Evolutionary conservation across 2,888 invertebrate genomes (phyloP), one percentile per base, ranked within the genome.

Genomic region (Ypsolopha sequella): DNA sequence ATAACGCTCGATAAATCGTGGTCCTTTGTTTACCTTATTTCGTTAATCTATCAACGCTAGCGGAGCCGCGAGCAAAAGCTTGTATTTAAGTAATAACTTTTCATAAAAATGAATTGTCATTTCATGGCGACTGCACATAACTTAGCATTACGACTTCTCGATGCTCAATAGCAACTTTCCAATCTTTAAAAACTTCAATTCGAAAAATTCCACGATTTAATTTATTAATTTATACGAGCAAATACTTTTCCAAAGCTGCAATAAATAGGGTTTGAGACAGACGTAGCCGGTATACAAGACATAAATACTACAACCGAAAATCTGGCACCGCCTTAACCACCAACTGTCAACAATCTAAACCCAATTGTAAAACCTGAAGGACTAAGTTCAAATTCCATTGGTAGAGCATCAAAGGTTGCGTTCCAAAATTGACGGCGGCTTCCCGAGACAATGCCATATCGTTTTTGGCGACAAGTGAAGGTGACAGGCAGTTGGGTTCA

Each of bases 381-480:
- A 14, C 41, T 36, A 48, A 9, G 49, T 41, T 60, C 56, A 11
- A 61, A 53, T 58, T 58, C 24, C 24, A 24, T 24, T 24, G 24
- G 24, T 24, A 24, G 2, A 24, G 24, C 24, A 24, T 24, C 24
- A 24, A 68, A 11, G 45, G 50, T 41, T 57, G 54, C 11, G 36
- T 8, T 47, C 41, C 6, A 7, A 10, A 47, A 55, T 35, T 38
- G 52, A 52, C 52, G 38, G 41, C 34, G 49, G 35, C 43, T 38
- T 13, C 50, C 51, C 49, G 65, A 80, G 76, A 80, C 81, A 81
- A 80, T 80, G 76, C 76, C 64, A 62, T 73, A 74, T 74, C 72
- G 74, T 74, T 80, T 80, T 77, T 74, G 74, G 76, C 73, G 76
- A 76, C 78, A 80, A 73, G 73, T 66, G 65, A 66, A 76, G 76